Percentiles rank a stretch among this genome's conserved stretches.
Evolutionary conservation across 2,797 vertebrate species (phyloP).

Genomic region (Pseudocheirus occidentalis): DNA sequence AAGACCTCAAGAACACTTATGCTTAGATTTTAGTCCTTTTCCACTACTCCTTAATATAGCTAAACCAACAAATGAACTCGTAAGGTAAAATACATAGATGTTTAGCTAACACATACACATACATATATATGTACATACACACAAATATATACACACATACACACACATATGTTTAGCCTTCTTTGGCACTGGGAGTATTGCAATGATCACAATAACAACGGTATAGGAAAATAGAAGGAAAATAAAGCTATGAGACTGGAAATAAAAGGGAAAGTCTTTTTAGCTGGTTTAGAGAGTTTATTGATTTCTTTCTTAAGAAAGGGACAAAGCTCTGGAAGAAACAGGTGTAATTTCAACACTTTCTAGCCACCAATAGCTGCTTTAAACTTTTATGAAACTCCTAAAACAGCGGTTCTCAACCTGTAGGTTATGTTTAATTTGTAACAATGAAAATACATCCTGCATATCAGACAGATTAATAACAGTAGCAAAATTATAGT

Average conservation of each 20-base stretch:
- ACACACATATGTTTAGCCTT: background rate
- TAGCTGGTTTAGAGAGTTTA: background rate
- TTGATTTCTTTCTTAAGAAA: background rate
- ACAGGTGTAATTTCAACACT: background rate
- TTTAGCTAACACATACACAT: background rate
- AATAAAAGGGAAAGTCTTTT: background rate
- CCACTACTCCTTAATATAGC: background rate
- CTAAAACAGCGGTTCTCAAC: too few relatives aligned
- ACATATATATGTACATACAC: too few relatives aligned
- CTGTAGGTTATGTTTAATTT: too few relatives aligned
- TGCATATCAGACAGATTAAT: too few relatives aligned
- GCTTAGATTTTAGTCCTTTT: slow-evolving; percentile 8
- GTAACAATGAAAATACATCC: too few relatives aligned
- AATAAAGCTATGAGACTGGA: background rate
- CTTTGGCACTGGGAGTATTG: slow-evolving; percentile 9
- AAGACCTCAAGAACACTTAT: background rate
- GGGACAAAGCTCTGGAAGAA: background rate
- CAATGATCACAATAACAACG: slow-evolving; percentile 40
- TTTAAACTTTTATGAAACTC: background rate
- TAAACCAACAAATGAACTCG: slow-evolving; percentile 39
- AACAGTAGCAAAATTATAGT: too few relatives aligned
- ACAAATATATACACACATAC: too few relatives aligned
- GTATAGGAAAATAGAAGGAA: background rate
- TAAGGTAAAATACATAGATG: slow-evolving; percentile 21
- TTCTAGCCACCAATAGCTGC: background rate